Base-by-base conservation (phyloP, 2,888 invertebrate genomes). In the Resseliella maxima region DNA sequence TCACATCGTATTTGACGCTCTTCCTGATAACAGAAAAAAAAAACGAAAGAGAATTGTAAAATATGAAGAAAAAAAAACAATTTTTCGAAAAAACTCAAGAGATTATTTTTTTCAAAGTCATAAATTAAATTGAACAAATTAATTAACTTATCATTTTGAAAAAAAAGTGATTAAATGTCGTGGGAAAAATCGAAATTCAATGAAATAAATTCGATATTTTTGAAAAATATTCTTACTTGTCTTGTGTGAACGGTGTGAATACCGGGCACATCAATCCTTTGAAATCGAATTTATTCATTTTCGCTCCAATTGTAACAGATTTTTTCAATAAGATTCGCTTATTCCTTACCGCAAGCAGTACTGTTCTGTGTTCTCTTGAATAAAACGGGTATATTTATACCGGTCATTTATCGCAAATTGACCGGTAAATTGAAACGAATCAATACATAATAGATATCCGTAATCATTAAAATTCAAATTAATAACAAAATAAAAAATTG, bases 251-350 rank as follows among this genome's bases (percentile, higher is more conserved):
- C 0, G 95, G 93, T 0, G 95, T 94, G 88, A 95, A 94, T 0
- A 94, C 95, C 0, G 95, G 95, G 0, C 94, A 94, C 90, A 95
- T 92, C 21, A 95, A 89, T 10, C 95, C 96, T 59, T 38, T 41
- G 59, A 64, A 93, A 93, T 92, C 91, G 86, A 89, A 89, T 3
- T 93, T 93, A 88, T 92, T 90, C 85, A 93, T 92, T 87, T 91
- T 92, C 27, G 50, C 27, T 46, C 18, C 27, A 45, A 27, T 85
- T 85, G 36, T 45, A 2, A 46, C 8, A 50, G 18, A 50, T 15
- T 36, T 36, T 35, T 81, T 35, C 31, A 72, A 21, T 21, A 50
- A 50, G 50, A 50, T 3, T 50, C 15, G 50, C 21, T 50, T 59
- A 59, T 59, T 24, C 2, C 12, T 59, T 24, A 59, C 85, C 12